phyloP scores from a whole-genome alignment of 2,797 vertebrate genomes.

The Leuciscus waleckii region DNA sequence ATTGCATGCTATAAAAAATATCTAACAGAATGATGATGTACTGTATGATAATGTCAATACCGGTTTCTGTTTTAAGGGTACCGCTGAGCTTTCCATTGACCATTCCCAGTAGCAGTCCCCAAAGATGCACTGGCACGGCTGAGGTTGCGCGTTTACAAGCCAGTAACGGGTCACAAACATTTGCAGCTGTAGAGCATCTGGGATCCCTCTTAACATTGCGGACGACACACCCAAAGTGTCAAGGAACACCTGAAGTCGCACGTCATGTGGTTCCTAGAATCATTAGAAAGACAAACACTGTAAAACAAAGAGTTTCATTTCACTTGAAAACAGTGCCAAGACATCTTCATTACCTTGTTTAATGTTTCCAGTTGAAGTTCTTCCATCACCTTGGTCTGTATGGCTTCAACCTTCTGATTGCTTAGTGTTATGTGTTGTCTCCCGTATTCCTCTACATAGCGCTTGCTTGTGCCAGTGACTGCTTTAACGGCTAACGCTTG shows the following conservation, averaged over 20 bases:
- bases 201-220: conserved; percentile 65
- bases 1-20: not conserved
- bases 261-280: conserved; percentile 69
- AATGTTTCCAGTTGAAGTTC: conserved; percentile 71
- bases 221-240: conserved; percentile 76
- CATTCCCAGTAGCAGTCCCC: conserved; percentile 81
- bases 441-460: conserved; percentile 74
- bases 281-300: not conserved
- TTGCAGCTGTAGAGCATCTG: conserved; percentile 73
- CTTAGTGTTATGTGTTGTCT: conserved; percentile 71
- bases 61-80: not conserved
- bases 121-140: conserved; percentile 72
- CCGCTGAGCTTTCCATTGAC: conserved; percentile 71
- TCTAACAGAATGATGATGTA: not conserved
- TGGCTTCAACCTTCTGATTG: conserved; percentile 66
- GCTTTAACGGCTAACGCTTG: no score
- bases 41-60: conserved; percentile 4
- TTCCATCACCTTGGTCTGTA: conserved; percentile 54
- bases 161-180: conserved; percentile 80
- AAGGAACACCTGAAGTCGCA: conserved; percentile 74
- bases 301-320: not conserved
- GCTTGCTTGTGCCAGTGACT: not conserved
- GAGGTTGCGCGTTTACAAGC: conserved; percentile 72
- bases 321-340: not conserved
- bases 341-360: conserved; percentile 70